Conservation (phyloP, 2,888 invertebrate genomes). For the Caenorhabditis zanzibari region DNA sequence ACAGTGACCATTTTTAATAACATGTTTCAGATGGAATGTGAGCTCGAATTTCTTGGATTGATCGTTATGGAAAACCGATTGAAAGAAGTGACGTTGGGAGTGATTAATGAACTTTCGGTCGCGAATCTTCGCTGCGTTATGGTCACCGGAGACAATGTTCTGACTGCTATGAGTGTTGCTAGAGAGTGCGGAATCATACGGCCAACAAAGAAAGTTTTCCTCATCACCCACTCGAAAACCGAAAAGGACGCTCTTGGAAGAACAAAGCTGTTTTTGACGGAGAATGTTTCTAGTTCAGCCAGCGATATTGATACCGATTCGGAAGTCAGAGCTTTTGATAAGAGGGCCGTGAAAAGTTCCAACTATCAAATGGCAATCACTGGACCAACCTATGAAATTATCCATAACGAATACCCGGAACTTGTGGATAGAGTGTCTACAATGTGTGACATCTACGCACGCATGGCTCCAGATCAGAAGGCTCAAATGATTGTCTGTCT, state of each 20-base stretch:
- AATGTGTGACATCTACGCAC: slow-evolving; percentile 84
- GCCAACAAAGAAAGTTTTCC: slow-evolving; percentile 76
- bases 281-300: slow-evolving; percentile 65
- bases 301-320: slow-evolving; percentile 50
- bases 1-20: not conserved
- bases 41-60: slow-evolving; percentile 90
- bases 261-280: slow-evolving; percentile 53
- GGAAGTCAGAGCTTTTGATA: slow-evolving; percentile 53
- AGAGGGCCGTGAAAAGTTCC: slow-evolving; percentile 18
- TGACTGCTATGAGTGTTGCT: slow-evolving; percentile 94
- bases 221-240: slow-evolving; percentile 62
- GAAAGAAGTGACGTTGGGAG: slow-evolving; percentile 84
- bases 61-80: slow-evolving; percentile 96
- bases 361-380: slow-evolving; percentile 69
- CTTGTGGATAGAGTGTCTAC: slow-evolving; percentile 78
- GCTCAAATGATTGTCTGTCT: slow-evolving; percentile 89
- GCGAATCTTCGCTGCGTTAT: slow-evolving; percentile 91
- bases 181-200: slow-evolving; percentile 88
- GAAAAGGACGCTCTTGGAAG: slow-evolving; percentile 66
- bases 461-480: slow-evolving; percentile 87
- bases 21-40: slow-evolving; percentile 75
- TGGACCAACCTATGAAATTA: slow-evolving; percentile 77
- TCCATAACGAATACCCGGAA: slow-evolving; percentile 81
- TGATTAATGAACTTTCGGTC: slow-evolving; percentile 83
- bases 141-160: slow-evolving; percentile 96